A percentile compares a stretch with the other conserved stretches of the same genome.
Evolutionary conservation across 1,140 invertebrate species (phyloP).

Genomic region (Ectropis grisescens): DNA sequence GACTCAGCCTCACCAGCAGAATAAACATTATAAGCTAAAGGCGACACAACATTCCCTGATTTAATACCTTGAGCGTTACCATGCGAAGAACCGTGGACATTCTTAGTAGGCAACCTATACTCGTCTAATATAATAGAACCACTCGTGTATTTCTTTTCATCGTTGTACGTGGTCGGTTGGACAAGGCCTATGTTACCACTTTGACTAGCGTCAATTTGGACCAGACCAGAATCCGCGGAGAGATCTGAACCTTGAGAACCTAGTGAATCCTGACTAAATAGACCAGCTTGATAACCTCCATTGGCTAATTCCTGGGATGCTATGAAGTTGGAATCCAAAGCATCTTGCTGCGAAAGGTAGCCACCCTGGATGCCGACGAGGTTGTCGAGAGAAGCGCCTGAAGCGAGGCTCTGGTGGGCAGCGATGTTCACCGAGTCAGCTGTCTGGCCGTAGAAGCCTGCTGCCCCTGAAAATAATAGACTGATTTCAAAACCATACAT

Average conservation of each 20-base stretch:
- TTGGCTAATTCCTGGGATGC: conserved; percentile 40
- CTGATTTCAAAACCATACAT: too few relatives aligned
- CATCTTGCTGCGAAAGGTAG: conserved; percentile 37
- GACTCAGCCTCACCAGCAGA: too few relatives aligned
- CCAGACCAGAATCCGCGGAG: too few relatives aligned
- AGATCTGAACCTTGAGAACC: conserved; percentile 6
- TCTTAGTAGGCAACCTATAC: conserved; percentile 36
- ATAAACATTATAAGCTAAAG: too few relatives aligned
- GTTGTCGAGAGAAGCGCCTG: conserved; percentile 55
- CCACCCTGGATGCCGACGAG: conserved; percentile 58
- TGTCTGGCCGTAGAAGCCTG: conserved; percentile 57
- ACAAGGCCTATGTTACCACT: conserved; percentile 27
- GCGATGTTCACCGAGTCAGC: conserved; percentile 62
- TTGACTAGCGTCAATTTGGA: conserved; percentile 5
- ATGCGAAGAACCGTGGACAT: not conserved
- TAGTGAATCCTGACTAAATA: conserved; percentile 12
- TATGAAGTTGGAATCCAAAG: conserved; percentile 42
- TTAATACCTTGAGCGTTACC: too few relatives aligned
- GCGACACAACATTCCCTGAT: too few relatives aligned
- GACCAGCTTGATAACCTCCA: conserved; percentile 12
- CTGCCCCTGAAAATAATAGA: conserved; percentile 37
- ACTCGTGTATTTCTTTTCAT: conserved; percentile 37
- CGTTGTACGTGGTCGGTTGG: conserved; percentile 31
- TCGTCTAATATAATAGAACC: conserved; percentile 54
- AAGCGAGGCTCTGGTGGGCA: conserved; percentile 57